Conservation (phyloP, 2,797 vertebrate genomes). For the Philypnodon macrostomus region DNA sequence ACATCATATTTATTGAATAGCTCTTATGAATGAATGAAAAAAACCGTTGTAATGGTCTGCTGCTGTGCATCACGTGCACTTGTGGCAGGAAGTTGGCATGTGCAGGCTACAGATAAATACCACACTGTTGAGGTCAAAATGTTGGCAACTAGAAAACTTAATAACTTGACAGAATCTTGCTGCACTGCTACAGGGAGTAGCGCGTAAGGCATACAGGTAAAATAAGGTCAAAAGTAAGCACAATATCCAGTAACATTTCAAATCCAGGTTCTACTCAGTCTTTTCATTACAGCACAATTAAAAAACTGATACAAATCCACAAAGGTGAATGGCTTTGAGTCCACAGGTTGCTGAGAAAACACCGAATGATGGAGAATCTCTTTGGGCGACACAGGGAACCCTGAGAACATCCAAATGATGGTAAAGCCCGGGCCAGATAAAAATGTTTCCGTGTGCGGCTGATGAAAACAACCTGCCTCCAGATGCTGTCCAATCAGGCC, state of each 20-base stretch:
- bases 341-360: conserved; percentile 14
- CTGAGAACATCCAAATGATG: conserved; percentile 41
- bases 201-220: not conserved
- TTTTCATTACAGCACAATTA: conserved; percentile 21
- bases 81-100: conserved; percentile 64
- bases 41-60: conserved; percentile 43
- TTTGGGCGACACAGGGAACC: conserved; percentile 36
- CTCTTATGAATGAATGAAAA: conserved; percentile 63
- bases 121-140: conserved; percentile 44
- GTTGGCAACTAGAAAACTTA: conserved; percentile 45
- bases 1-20: conserved; percentile 74
- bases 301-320: conserved; percentile 21
- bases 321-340: conserved; percentile 12
- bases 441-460: conserved; percentile 46
- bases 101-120: not conserved
- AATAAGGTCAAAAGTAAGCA: conserved; percentile 20
- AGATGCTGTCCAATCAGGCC: conserved; percentile 55
- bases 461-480: conserved; percentile 53
- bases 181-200: conserved; percentile 34
- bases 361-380: conserved; percentile 22
- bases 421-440: conserved; percentile 36
- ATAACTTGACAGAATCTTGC: conserved; percentile 46
- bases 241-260: conserved; percentile 32
- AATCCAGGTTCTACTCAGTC: conserved; percentile 30
- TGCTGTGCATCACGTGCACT: conserved; percentile 55